Percentiles rank a stretch among this genome's conserved stretches.
Conservation (phyloP, 2,113 vertebrate species). For the Myrmecobius fasciatus region DNA sequence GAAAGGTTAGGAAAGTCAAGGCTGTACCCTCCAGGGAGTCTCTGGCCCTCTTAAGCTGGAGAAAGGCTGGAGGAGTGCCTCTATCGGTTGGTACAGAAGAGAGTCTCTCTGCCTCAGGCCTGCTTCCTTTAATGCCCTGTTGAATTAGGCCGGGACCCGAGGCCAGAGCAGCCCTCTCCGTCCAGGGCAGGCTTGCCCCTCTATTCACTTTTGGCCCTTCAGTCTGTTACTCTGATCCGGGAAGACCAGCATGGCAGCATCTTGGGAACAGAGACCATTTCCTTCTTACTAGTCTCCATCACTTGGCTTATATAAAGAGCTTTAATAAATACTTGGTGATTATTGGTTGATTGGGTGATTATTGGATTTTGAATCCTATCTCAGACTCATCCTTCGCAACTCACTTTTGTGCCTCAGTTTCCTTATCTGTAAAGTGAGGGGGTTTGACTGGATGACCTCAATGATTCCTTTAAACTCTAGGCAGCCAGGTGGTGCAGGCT, state of each 20-base stretch:
- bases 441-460: neutral
- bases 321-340: neutral
- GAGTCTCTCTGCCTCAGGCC: accelerated
- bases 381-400: neutral
- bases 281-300: neutral
- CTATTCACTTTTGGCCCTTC: neutral
- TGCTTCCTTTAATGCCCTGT: constrained; percentile 52
- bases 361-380: neutral
- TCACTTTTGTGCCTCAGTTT: neutral
- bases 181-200: neutral
- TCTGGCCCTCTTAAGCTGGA: neutral
- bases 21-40: neutral
- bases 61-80: neutral
- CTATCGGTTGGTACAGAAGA: neutral
- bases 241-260: neutral
- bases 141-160: neutral
- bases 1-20: neutral
- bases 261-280: neutral
- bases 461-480: neutral
- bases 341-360: neutral
- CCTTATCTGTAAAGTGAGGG: neutral
- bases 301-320: neutral
- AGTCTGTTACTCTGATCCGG: too few relatives aligned
- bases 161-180: constrained; percentile 36
- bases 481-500: neutral